phyloP scores from a whole-genome alignment of 2,113 vertebrate species.

The Rousettus leschenaultii region DNA sequence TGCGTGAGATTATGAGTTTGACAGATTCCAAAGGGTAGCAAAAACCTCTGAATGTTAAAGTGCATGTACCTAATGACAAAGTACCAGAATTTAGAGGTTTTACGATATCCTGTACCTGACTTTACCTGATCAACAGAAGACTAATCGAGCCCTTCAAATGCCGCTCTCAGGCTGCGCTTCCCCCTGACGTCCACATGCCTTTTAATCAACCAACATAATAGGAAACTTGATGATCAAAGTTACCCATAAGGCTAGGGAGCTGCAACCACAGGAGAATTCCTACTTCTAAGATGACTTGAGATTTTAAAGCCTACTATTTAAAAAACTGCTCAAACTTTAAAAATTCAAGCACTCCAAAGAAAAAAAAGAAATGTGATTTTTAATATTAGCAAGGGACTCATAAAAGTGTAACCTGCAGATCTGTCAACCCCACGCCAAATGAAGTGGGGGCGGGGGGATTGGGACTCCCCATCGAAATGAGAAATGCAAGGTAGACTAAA shows the following conservation, averaged over 20 bases:
- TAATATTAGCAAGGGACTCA: slow-evolving; percentile 15
- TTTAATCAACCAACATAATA: slow-evolving; percentile 69
- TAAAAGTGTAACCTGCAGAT: neutral
- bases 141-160: slow-evolving; percentile 76
- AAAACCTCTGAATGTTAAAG: slow-evolving; percentile 23
- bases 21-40: slow-evolving; percentile 45
- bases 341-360: slow-evolving; percentile 54
- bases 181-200: slow-evolving; percentile 67
- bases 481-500: neutral
- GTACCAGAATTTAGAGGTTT: slow-evolving; percentile 47
- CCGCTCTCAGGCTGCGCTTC: slow-evolving; percentile 25
- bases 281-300: slow-evolving; percentile 57
- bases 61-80: slow-evolving; percentile 21
- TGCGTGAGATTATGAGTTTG: neutral
- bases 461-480: neutral
- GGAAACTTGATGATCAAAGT: slow-evolving; percentile 65
- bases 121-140: slow-evolving; percentile 65
- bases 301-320: slow-evolving; percentile 50
- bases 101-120: slow-evolving; percentile 53
- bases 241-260: neutral
- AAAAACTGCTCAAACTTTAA: slow-evolving; percentile 45
- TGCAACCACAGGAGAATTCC: neutral
- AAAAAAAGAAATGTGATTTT: neutral
- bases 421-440: neutral
- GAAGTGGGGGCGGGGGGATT: neutral